These are phyloP conservation scores for Mormoops blainvillei DNA, from an alignment of 2,113 vertebrate species.

Conservation along the genomic window DNA sequence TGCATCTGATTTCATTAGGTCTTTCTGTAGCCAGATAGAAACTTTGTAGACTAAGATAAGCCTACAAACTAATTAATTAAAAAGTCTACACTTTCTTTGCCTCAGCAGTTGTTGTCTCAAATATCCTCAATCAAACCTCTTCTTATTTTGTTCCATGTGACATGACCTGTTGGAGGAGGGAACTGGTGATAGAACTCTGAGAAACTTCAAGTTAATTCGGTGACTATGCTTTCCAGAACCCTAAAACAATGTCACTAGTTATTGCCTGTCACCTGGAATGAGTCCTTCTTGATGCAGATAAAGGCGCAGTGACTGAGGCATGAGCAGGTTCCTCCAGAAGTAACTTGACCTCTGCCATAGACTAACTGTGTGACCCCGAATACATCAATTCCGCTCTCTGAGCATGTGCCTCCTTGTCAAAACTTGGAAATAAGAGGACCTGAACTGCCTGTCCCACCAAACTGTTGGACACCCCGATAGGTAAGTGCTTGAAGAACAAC, in stretches of 20 bases:
- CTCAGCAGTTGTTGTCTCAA: not conserved
- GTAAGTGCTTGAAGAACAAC: not conserved
- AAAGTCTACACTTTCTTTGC: not conserved
- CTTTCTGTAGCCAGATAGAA: conserved; percentile 29
- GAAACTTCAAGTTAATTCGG: not conserved
- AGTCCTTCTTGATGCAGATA: not conserved
- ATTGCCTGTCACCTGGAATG: not conserved
- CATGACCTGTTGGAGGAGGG: not conserved
- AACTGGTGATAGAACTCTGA: not conserved
- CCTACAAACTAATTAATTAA: not conserved
- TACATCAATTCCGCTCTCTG: not conserved
- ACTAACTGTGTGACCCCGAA: not conserved
- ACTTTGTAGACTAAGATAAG: not conserved
- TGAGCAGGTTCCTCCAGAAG: not conserved
- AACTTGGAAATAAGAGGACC: not conserved
- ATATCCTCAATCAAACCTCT: not conserved
- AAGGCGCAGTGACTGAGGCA: not conserved
- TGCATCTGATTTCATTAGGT: not conserved
- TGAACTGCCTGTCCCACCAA: not conserved
- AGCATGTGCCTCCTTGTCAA: not conserved
- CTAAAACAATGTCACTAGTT: not conserved
- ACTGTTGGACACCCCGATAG: not conserved
- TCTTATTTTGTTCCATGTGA: not conserved
- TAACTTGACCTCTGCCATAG: not conserved
- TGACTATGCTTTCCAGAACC: not conserved